A percentile compares a stretch with the other conserved stretches of the same genome.
Evolutionary conservation across 2,888 invertebrate genomes (phyloP).

Genomic region (Polyommatus icarus): DNA sequence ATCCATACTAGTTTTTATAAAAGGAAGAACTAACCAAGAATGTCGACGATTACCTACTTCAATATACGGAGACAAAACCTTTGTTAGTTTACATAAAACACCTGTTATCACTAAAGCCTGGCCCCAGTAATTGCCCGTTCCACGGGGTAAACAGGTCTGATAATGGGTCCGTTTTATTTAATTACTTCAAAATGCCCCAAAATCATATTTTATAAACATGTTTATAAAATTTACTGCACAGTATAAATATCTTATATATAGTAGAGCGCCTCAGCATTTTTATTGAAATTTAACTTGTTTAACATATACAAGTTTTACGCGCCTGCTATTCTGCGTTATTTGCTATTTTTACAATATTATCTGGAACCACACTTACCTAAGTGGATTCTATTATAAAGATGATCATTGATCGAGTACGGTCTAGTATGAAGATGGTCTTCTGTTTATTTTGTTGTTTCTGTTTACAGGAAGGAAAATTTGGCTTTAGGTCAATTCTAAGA

Average conservation of each 20-base stretch:
- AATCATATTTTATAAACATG: not conserved
- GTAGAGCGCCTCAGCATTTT: too few species aligned
- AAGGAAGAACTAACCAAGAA: not conserved
- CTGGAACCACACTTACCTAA: not conserved
- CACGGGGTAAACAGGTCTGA: not conserved
- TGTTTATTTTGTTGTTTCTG: not conserved
- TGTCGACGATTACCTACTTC: not conserved
- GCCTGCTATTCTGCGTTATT: too few species aligned
- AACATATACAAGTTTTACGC: too few species aligned
- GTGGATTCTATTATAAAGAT: not conserved
- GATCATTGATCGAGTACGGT: not conserved
- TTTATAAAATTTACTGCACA: not conserved
- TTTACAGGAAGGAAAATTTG: not conserved
- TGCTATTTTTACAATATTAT: not conserved
- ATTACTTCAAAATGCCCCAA: not conserved
- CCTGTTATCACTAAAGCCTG: conserved; percentile 21
- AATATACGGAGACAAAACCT: not conserved
- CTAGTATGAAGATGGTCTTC: too few species aligned
- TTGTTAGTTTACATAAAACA: conserved; percentile 1
- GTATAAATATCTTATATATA: too few species aligned
- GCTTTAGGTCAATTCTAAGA: not conserved
- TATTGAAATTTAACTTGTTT: too few species aligned
- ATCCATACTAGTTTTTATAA: not conserved
- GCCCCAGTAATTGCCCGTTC: not conserved
- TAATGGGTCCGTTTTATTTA: not conserved